Conservation (phyloP, 2,797 vertebrate genomes). For the Leucoraja ocellata region DNA sequence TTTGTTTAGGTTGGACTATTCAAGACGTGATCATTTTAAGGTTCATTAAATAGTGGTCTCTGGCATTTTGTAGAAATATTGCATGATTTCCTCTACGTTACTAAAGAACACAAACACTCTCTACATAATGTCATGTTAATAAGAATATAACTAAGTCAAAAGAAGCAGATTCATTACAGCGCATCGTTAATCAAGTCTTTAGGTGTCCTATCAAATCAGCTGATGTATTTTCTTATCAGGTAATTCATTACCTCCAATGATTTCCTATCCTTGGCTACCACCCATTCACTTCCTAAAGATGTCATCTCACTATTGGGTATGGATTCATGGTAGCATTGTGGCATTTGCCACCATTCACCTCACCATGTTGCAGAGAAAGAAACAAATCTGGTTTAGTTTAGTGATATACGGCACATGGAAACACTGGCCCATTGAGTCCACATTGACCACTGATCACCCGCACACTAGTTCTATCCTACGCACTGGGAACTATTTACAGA, state of each 20-base stretch:
- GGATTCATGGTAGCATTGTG: not conserved
- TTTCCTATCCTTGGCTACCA: not conserved
- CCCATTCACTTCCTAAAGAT: not conserved
- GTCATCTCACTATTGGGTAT: not conserved
- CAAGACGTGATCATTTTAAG: constrained; percentile 25
- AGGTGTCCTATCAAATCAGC: not conserved
- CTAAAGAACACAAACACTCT: not conserved
- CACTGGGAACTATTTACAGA: too few species aligned
- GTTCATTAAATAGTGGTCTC: constrained; percentile 18
- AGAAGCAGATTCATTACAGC: not conserved
- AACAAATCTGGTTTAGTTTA: not conserved
- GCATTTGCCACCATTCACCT: not conserved
- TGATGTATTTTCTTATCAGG: not conserved
- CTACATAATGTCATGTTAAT: not conserved
- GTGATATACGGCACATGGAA: too few species aligned
- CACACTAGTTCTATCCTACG: too few species aligned
- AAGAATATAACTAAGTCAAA: not conserved
- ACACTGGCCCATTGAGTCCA: too few species aligned
- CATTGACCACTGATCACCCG: too few species aligned
- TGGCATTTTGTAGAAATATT: constrained; percentile 1
- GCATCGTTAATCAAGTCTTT: not conserved
- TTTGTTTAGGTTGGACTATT: constrained; percentile 30
- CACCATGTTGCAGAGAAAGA: not conserved
- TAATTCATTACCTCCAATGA: not conserved
- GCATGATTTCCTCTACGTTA: not conserved